Percentiles rank a stretch among this genome's conserved stretches.
phyloP scores from a whole-genome alignment of 2,113 vertebrate genomes.

The Cacatua alba region DNA sequence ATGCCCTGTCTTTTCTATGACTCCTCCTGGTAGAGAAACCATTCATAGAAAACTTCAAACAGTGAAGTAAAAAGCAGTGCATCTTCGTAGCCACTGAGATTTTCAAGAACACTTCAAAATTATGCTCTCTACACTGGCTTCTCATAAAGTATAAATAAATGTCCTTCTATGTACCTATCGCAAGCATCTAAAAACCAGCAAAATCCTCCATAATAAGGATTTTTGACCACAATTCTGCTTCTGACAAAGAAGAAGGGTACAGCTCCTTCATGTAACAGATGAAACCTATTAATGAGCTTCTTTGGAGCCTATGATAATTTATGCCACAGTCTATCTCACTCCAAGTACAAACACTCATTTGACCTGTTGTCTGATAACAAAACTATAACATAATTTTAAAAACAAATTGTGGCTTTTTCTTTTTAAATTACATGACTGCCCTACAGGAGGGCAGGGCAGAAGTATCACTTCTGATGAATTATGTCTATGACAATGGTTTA shows the following conservation, averaged over 20 bases:
- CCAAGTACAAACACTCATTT: neutral
- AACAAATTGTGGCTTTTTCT: neutral
- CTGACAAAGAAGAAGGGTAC: neutral
- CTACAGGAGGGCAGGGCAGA: neutral
- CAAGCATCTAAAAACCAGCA: neutral
- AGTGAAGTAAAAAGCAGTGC: neutral
- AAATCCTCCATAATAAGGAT: neutral
- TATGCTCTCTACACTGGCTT: neutral
- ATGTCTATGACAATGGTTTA: neutral
- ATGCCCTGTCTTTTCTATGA: neutral
- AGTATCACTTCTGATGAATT: constrained; percentile 13
- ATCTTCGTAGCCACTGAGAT: neutral
- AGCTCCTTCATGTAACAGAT: neutral
- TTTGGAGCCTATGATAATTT: constrained; percentile 11
- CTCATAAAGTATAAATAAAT: neutral
- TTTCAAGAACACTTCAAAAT: neutral
- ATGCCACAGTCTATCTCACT: neutral
- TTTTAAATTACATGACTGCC: neutral
- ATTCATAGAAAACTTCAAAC: neutral
- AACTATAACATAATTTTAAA: constrained; percentile 1
- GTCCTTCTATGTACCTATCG: neutral
- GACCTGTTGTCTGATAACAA: constrained; percentile 23
- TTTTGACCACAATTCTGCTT: neutral
- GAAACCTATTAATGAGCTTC: neutral
- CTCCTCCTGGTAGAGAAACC: neutral